Evolutionary conservation across 2,113 vertebrate genomes (phyloP), one percentile per base, ranked within the genome.

Genomic region (Recurvirostra avosetta): DNA sequence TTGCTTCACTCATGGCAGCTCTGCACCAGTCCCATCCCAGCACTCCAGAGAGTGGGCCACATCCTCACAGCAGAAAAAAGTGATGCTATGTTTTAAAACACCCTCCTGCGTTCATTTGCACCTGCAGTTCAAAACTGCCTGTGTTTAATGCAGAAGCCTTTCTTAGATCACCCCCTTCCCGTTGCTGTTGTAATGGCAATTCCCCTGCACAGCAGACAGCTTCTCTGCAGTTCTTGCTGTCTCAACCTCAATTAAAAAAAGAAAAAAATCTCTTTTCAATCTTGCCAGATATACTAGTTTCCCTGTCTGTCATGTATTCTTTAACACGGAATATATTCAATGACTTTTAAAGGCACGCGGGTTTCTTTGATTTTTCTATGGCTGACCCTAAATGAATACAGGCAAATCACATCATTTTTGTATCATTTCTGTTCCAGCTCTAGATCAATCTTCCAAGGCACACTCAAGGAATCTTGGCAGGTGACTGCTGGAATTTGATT

Each of bases 1-100:
- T 74, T 0, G 0, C 13, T 52, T 86, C 55, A 47, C 1, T 18
- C 2, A 0, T 53, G 58, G 32, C 38, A 86, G 15, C 59, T 52
- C 59, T 62, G 25, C 41, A 50, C 8, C 1, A 0, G 41, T 52
- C 59, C 34, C 22, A 53, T 19, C 30, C 55, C 43, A 47, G 13
- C 19, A 29, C 41, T 73, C 21, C 52, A 63, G 36, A 45, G 41
- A 59, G 9, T 3, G 0, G 7, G 8, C 13, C 30, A 18, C 34
- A 79, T 84, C 22, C 29, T 11, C 56, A 30, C 22, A 59, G 49
- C 29, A 59, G 29, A 6, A 59, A 18, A 62, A 45, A 26, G 1
- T 27, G 22, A 72, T 32, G 15, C 14, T 41, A 12, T 21, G 18
- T 72, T 81, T 80, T 43, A 77, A 87, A 88, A 82, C 8, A 86